phyloP scores from a whole-genome alignment of 2,888 invertebrate genomes.

The Lepidochrysops patricia region DNA sequence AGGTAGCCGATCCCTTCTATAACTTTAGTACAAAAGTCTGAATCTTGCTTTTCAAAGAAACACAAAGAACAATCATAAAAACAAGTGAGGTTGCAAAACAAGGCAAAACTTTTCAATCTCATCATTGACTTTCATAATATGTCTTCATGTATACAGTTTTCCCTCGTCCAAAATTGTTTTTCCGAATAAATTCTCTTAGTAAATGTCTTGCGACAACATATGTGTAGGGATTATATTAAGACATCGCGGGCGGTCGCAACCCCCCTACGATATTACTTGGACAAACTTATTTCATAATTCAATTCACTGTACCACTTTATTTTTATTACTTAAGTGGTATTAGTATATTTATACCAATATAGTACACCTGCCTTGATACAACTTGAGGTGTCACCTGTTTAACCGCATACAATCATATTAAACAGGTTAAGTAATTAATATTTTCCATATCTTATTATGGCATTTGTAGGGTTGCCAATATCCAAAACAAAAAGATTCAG shows the following conservation, averaged over 20 bases:
- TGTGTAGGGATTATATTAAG: constrained; percentile 61
- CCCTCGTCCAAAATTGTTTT: constrained; percentile 34
- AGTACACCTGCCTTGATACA: background rate
- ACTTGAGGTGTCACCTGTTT: background rate
- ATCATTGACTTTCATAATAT: background rate
- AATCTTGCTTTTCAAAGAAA: too few relatives aligned
- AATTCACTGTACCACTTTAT: constrained; percentile 26
- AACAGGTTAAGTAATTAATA: too few relatives aligned
- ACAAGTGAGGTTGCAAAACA: background rate
- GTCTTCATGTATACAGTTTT: background rate
- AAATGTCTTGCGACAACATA: constrained; percentile 55
- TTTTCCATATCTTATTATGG: too few relatives aligned
- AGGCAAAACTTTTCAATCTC: background rate
- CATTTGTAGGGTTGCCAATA: too few relatives aligned
- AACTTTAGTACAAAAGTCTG: too few relatives aligned
- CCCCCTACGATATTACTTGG: constrained; percentile 30
- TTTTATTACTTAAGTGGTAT: constrained; percentile 15
- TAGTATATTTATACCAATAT: background rate
- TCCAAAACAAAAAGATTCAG: too few relatives aligned
- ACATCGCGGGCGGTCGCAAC: constrained; percentile 44
- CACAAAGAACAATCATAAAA: too few relatives aligned
- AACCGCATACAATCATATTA: background rate
- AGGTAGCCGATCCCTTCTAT: too few relatives aligned
- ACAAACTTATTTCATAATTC: constrained; percentile 28
- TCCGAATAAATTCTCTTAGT: constrained; percentile 54